Evolutionary conservation across 2,113 vertebrate species (phyloP), one percentile per base, ranked within the genome.

Genomic region (Fukomys damarensis): DNA sequence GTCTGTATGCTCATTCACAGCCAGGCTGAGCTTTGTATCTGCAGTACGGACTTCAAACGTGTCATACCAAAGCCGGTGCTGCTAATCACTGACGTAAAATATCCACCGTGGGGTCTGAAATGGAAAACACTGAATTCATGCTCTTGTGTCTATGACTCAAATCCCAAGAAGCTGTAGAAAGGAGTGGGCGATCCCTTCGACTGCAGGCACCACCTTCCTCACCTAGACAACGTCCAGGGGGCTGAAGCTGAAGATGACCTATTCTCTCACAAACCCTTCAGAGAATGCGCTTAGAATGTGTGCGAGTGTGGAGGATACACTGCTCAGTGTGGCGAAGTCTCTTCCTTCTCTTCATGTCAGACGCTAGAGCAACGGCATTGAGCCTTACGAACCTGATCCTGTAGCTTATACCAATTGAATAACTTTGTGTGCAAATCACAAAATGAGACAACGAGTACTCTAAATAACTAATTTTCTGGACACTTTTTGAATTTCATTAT

Each of bases 261-360:
- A 1, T 86, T 17, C 17, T 77, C 49, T 85, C 49, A 72, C 0
- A 9, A n/a, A 30, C 14, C 46, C 38, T 83, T 70, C 3, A 17
- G 19, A 76, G 30, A 0, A 10, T 1, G 1, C 20, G 35, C 22
- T 84, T 61, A 7, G 8, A 63, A 26, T 8, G 26, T 0, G 0
- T 20, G 26, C n/a, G 13, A 20, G 26, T 19, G 13, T 26, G 63
- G 16, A 91, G 46, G 3, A 35, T 2, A 6, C 12, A 7, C 35
- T 5, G 3, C 1, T 52, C 0, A 30, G 65, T 8, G 0, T 26
- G 41, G 56, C 30, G 59, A 56, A 68, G n/a, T 26, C 20, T 43
- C 32, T 43, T 14, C 3, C 32, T 9, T 46, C 26, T 28, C 38
- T 54, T 43, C 65, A 41, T 5, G 26, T 46, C 17, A 43, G 26